phyloP scores from a whole-genome alignment of 2,888 invertebrate species.

The Mechanitis mazaeus region DNA sequence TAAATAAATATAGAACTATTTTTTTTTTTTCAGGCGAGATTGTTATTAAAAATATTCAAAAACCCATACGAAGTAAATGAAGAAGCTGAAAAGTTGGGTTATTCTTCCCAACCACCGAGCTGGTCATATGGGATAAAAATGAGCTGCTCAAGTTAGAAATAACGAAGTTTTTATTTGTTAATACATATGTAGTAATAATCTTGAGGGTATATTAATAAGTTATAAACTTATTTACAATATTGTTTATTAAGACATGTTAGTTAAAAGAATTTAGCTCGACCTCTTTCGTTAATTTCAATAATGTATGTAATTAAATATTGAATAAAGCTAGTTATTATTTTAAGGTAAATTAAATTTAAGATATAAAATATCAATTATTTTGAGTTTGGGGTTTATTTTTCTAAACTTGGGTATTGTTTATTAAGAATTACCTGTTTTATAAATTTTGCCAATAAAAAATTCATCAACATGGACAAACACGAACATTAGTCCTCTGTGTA shows the following conservation, averaged over 20 bases:
- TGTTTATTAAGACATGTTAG: too few species aligned
- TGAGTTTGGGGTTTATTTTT: too few species aligned
- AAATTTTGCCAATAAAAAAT: too few species aligned
- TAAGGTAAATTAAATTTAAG: background rate
- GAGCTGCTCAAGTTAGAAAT: slow-evolving; percentile 73
- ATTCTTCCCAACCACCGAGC: slow-evolving; percentile 67
- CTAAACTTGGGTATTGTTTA: too few species aligned
- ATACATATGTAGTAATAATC: background rate
- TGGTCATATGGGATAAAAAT: slow-evolving; percentile 73
- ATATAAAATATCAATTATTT: background rate
- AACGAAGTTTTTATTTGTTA: background rate
- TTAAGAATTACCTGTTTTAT: too few species aligned
- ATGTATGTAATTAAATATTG: background rate
- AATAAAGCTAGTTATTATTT: background rate
- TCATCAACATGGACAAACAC: too few species aligned
- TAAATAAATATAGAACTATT: background rate
- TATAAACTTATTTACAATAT: too few species aligned
- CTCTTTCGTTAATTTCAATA: too few species aligned
- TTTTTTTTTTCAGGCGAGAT: slow-evolving; percentile 57
- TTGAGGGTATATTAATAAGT: too few species aligned
- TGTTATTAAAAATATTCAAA: slow-evolving; percentile 71
- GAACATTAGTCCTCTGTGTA: too few species aligned
- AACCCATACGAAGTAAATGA: slow-evolving; percentile 70
- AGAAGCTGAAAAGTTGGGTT: slow-evolving; percentile 70
- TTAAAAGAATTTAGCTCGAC: too few species aligned